phyloP scores from a whole-genome alignment of 1,140 invertebrate species.

The Bombus sibiricus region DNA sequence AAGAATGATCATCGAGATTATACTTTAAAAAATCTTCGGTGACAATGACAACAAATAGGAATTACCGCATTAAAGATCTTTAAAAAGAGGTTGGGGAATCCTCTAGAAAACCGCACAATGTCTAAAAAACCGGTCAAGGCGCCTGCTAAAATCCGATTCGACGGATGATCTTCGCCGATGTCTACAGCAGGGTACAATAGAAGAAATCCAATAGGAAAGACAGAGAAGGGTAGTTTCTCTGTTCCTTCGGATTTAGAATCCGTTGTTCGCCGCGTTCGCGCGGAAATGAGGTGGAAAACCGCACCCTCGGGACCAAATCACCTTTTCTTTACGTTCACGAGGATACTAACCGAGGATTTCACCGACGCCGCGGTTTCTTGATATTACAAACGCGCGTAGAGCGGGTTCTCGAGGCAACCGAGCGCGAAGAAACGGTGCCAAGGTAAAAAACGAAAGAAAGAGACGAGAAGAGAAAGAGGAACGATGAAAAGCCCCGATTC shows the following conservation, averaged over 20 bases:
- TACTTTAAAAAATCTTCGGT: background rate
- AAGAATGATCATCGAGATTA: background rate
- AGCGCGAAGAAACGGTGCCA: slow-evolving; percentile 57
- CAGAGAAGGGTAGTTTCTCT: slow-evolving; percentile 42
- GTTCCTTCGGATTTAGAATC: slow-evolving; percentile 63
- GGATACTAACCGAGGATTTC: slow-evolving; percentile 58
- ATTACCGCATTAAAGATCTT: background rate
- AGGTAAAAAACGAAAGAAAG: slow-evolving; percentile 24
- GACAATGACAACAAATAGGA: background rate
- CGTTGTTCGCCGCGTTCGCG: slow-evolving; percentile 74
- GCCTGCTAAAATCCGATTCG: slow-evolving; percentile 76
- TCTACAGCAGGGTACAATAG: slow-evolving; percentile 70
- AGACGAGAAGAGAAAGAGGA: background rate
- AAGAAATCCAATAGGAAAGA: slow-evolving; percentile 33
- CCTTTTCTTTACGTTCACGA: slow-evolving; percentile 62
- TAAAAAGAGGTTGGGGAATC: background rate
- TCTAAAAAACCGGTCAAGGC: slow-evolving; percentile 28
- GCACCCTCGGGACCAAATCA: slow-evolving; percentile 65
- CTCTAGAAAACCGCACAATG: background rate
- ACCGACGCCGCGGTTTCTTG: slow-evolving; percentile 53
- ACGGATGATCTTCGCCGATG: slow-evolving; percentile 71
- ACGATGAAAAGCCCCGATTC: slow-evolving; percentile 18
- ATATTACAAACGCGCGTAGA: slow-evolving; percentile 51
- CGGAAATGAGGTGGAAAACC: slow-evolving; percentile 81
- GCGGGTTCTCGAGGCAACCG: slow-evolving; percentile 51